These are phyloP conservation scores for Megalonaias nervosa DNA, from an alignment of 1,140 invertebrate genomes.

Conservation along the genomic window DNA sequence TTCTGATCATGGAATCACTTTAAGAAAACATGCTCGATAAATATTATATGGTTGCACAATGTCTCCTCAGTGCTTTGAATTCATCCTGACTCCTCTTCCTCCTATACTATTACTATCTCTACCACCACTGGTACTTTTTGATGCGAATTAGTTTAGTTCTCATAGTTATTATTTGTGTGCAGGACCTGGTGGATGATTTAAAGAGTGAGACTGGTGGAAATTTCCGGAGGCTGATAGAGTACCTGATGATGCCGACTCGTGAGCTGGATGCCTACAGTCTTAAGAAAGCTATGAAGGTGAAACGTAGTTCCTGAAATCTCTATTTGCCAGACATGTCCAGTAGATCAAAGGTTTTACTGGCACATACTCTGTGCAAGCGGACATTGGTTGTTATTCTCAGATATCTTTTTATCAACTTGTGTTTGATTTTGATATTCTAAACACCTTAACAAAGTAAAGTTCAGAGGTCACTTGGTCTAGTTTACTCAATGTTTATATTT, in stretches of 20 bases:
- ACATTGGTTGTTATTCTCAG: too few species aligned
- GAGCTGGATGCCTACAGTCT: conserved; percentile 50
- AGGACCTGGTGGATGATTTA: conserved; percentile 65
- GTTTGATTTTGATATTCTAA: too few species aligned
- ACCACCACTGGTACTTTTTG: too few species aligned
- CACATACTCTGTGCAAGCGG: neutral
- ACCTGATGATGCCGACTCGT: conserved; percentile 56
- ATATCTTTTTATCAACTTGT: too few species aligned
- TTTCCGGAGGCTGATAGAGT: conserved; percentile 60
- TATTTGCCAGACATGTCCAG: neutral
- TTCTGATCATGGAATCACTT: neutral
- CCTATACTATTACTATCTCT: too few species aligned
- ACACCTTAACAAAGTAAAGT: too few species aligned
- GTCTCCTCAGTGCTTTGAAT: neutral
- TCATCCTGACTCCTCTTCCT: too few species aligned
- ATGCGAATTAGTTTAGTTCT: neutral
- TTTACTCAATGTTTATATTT: too few species aligned
- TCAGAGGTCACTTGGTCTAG: too few species aligned
- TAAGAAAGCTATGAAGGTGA: conserved; percentile 32
- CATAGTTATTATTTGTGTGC: conserved; percentile 9
- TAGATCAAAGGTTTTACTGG: neutral
- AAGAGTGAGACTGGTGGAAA: conserved; percentile 65
- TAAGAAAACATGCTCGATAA: neutral
- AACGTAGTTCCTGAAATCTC: neutral
- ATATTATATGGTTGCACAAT: neutral